Percentiles rank a stretch among this genome's conserved stretches.
phyloP scores from a whole-genome alignment of 2,888 invertebrate species.

The Proisotoma minuta region DNA sequence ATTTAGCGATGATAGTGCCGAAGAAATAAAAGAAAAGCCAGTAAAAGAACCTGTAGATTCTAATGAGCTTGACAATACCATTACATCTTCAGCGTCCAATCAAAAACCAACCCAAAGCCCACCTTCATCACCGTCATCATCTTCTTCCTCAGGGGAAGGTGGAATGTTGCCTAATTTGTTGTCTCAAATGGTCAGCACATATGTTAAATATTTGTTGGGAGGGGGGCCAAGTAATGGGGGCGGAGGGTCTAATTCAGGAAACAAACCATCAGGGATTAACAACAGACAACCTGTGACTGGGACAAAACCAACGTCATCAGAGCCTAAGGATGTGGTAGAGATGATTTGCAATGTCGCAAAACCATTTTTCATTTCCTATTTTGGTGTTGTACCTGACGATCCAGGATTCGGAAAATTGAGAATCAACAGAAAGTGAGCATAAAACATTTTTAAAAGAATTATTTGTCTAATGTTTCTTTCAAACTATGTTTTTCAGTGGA shows the following conservation, averaged over 20 bases:
- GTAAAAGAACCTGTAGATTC: constrained; percentile 18
- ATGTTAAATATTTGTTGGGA: constrained; percentile 38
- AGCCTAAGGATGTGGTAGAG: constrained; percentile 27
- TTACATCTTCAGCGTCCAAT: constrained; percentile 26
- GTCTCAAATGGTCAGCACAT: constrained; percentile 39
- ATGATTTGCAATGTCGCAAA: constrained; percentile 40
- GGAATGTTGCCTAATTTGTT: constrained; percentile 29
- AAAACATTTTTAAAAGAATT: not conserved
- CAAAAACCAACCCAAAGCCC: constrained; percentile 21
- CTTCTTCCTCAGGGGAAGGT: constrained; percentile 22
- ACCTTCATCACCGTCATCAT: constrained; percentile 19
- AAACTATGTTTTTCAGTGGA: not conserved
- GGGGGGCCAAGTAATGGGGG: not conserved
- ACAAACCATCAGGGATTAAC: not conserved
- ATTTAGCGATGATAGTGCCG: not conserved
- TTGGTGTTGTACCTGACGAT: constrained; percentile 46
- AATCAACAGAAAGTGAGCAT: constrained; percentile 18
- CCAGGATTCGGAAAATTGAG: constrained; percentile 33
- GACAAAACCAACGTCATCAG: not conserved
- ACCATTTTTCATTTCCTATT: constrained; percentile 46
- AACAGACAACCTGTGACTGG: not conserved
- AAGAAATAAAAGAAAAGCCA: not conserved
- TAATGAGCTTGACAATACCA: constrained; percentile 33
- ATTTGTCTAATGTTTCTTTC: not conserved
- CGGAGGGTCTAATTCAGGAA: not conserved